phyloP scores from a whole-genome alignment of 2,797 vertebrate genomes.

The Alfaro cultratus region DNA sequence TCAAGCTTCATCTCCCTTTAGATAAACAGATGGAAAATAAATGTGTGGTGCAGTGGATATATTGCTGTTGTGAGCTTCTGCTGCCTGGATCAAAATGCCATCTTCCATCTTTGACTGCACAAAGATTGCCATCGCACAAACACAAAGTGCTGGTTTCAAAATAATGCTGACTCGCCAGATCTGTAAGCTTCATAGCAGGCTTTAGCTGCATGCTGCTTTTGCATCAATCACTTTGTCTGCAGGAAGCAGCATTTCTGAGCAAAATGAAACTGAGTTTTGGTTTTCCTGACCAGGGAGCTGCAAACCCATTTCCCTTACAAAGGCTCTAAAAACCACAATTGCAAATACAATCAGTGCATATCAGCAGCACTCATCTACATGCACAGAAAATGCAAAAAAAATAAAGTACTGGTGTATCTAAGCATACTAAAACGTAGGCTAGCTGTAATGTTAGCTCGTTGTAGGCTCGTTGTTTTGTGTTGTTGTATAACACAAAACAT shows the following conservation, averaged over 20 bases:
- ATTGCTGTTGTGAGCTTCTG: slow-evolving; percentile 46
- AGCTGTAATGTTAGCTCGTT: not conserved
- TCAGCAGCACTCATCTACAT: slow-evolving; percentile 4
- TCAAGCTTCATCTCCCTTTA: slow-evolving; percentile 53
- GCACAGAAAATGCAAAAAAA: not conserved
- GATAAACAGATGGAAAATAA: slow-evolving; percentile 56
- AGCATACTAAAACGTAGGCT: not conserved
- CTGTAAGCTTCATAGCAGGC: slow-evolving; percentile 40
- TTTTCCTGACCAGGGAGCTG: slow-evolving; percentile 40
- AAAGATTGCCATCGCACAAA: slow-evolving; percentile 44
- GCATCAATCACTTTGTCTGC: slow-evolving; percentile 67
- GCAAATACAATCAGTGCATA: slow-evolving; percentile 17
- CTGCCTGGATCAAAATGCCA: slow-evolving; percentile 57
- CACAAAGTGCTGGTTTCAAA: slow-evolving; percentile 39
- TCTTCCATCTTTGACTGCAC: slow-evolving; percentile 46
- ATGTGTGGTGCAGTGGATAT: slow-evolving; percentile 38
- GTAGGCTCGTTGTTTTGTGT: too few species aligned
- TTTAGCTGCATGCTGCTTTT: slow-evolving; percentile 50
- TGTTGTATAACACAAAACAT: slow-evolving; percentile 11
- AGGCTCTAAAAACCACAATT: slow-evolving; percentile 46
- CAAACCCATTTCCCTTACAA: slow-evolving; percentile 27
- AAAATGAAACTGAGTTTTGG: slow-evolving; percentile 61
- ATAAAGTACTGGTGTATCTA: not conserved
- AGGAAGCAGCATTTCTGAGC: slow-evolving; percentile 65
- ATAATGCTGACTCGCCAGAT: slow-evolving; percentile 71